phyloP scores from a whole-genome alignment of 2,797 vertebrate genomes.

The Bradypodion ventrale region DNA sequence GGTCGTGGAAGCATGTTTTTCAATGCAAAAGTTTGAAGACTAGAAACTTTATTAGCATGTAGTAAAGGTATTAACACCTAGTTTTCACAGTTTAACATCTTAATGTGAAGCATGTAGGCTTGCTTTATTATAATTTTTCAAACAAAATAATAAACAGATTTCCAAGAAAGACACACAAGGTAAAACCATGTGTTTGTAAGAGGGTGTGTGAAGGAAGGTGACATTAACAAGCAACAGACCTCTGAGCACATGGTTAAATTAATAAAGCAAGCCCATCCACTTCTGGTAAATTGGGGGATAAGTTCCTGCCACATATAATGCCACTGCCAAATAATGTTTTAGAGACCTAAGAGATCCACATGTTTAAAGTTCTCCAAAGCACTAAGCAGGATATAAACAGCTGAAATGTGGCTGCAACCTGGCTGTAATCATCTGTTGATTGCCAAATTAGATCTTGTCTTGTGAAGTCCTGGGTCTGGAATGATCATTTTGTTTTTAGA shows the following conservation, averaged over 20 bases:
- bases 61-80: slow-evolving; percentile 50
- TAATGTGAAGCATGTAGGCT: slow-evolving; percentile 19
- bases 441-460: not conserved
- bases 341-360: not conserved
- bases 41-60: slow-evolving; percentile 35
- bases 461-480: not conserved
- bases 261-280: not conserved
- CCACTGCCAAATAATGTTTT: not conserved
- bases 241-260: not conserved
- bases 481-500: not conserved
- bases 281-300: not conserved
- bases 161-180: not conserved
- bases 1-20: slow-evolving; percentile 45
- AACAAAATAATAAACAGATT: not conserved
- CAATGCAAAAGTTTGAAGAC: slow-evolving; percentile 44
- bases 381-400: not conserved
- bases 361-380: not conserved
- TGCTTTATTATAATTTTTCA: slow-evolving; percentile 38
- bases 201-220: not conserved
- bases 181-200: not conserved
- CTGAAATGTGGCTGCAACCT: not conserved
- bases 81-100: slow-evolving; percentile 46
- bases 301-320: not conserved
- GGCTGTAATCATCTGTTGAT: not conserved
- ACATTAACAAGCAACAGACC: not conserved